A percentile compares a stretch with the other conserved stretches of the same genome.
phyloP scores from a whole-genome alignment of 1,140 invertebrate genomes.

The Penaeus vannamei region DNA sequence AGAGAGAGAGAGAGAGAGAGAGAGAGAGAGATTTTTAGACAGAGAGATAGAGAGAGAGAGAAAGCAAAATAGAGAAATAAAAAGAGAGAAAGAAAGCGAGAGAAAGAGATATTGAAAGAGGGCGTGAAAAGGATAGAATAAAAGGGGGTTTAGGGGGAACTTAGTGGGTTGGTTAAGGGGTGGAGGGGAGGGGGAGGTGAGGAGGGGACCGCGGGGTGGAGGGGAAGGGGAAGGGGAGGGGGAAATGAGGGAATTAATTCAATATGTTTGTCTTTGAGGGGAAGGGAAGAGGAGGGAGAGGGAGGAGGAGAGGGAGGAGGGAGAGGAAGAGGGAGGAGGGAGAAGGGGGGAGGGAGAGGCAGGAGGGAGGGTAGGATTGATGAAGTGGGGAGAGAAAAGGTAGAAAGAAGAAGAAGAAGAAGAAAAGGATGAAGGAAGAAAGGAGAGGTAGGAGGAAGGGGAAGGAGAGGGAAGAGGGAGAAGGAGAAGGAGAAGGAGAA shows the following conservation, averaged over 20 bases:
- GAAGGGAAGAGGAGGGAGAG: too few relatives aligned
- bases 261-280: too few relatives aligned
- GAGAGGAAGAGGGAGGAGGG: too few relatives aligned
- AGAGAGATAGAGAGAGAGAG: background rate
- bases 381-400: background rate
- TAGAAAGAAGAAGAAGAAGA: too few relatives aligned
- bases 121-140: background rate
- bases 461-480: constrained; percentile 17
- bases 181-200: too few relatives aligned
- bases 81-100: background rate
- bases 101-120: too few relatives aligned
- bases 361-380: background rate
- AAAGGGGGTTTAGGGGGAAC: background rate
- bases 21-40: too few relatives aligned
- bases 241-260: too few relatives aligned
- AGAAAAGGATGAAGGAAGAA: background rate
- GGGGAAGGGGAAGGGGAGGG: too few relatives aligned
- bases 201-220: too few relatives aligned
- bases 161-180: background rate
- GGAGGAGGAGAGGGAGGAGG: too few relatives aligned
- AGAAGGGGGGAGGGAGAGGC: background rate
- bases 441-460: background rate
- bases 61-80: background rate
- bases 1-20: background rate
- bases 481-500: background rate